Evolutionary conservation across 2,797 vertebrate genomes (phyloP).

Genomic region (Notolepis coatsorum): DNA sequence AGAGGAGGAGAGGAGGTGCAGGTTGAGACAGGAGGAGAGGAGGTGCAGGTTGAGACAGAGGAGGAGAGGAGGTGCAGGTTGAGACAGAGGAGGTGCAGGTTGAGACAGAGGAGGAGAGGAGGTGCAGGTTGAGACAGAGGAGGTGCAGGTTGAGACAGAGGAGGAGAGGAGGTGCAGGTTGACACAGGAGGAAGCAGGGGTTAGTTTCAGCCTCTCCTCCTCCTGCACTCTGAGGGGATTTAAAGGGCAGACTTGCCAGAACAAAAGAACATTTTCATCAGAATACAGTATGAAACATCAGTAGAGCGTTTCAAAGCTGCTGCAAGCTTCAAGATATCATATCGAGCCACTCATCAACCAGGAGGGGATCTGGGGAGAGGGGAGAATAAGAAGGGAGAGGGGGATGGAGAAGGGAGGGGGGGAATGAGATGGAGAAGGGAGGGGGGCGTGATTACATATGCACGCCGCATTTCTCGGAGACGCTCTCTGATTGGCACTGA

Average conservation of each 20-base stretch:
- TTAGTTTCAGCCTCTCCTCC: constrained; percentile 33
- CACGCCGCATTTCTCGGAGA: too few relatives aligned
- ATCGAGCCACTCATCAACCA: constrained; percentile 60
- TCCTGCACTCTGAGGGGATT: constrained; percentile 47
- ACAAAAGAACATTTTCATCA: constrained; percentile 64
- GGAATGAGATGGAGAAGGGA: constrained; percentile 10
- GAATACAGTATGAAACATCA: constrained; percentile 63
- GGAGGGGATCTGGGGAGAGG: constrained; percentile 13
- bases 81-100: not conserved
- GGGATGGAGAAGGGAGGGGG: constrained; percentile 11
- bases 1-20: too few relatives aligned
- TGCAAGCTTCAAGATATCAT: constrained; percentile 60
- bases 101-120: constrained; percentile 24
- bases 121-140: not conserved
- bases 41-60: constrained; percentile 21
- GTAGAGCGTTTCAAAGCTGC: constrained; percentile 63
- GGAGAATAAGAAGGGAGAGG: constrained; percentile 19
- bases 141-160: not conserved
- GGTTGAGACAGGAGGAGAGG: too few relatives aligned
- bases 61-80: not conserved
- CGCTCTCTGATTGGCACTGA: too few relatives aligned
- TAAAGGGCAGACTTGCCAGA: constrained; percentile 61
- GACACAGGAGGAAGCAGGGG: constrained; percentile 38
- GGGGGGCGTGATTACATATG: too few relatives aligned
- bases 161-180: constrained; percentile 6